Base-by-base conservation (phyloP, 2,888 invertebrate genomes). In the Corythucha ciliata region DNA sequence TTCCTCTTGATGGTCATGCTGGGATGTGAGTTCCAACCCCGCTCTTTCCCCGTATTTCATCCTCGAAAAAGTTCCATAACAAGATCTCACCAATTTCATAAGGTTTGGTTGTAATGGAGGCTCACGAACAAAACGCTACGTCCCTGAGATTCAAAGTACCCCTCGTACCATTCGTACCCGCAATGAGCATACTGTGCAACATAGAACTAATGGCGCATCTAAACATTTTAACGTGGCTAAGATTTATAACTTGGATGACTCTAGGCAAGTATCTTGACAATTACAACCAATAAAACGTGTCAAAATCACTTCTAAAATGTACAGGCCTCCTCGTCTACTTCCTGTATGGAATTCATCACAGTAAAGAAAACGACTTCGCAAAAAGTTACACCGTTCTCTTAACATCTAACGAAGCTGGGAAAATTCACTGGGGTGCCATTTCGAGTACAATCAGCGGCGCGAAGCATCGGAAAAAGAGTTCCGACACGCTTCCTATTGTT, bases 221-320 rank as follows among this genome's bases (percentile, higher is more conserved):
- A 47, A 84, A 85, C 58, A 73, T 79, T 1, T 69, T 86, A 18
- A 89, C 89, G 1, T 90, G 89, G 89, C 71, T 86, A 4, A 73
- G 89, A 32, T 89, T 90, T 65, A 77, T 84, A 60, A 79, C 87
- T 39, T 90, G 90, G 90, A 87, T 90, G 76, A 75, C 81, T 36
- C 66, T 88, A 52, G 89, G 89, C 79, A 68, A 70, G 72, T 50
- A 7, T 18, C 18, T 42, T 34, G 7, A 29, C n/a, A 32, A 6
- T 6, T 20, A 4, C 2, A 26, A 10, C 22, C 5, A 29, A 48
- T 14, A 12, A 6, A 47, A 29, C n/a, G n/a, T n/a, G n/a, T n/a
- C n/a, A n/a, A n/a, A n/a, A n/a, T n/a, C n/a, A n/a, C n/a, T n/a
- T n/a, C n/a, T n/a, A n/a, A n/a, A n/a, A n/a, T n/a, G n/a, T n/a